Conservation (phyloP, 1,140 invertebrate species). For the Hermetia illucens region DNA sequence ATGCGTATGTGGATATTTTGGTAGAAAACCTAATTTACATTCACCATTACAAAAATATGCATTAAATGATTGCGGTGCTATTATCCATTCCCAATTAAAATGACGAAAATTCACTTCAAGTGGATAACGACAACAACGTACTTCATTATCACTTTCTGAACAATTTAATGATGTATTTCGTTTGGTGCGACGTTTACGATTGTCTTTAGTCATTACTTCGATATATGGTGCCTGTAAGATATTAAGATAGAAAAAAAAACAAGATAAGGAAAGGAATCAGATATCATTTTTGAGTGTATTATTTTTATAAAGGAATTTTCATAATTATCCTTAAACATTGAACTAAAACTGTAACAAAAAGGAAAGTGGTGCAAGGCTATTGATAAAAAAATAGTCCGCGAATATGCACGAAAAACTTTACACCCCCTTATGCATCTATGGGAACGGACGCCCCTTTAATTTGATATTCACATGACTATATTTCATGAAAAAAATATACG, state of each 20-base stretch:
- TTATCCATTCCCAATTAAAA: conserved; percentile 97
- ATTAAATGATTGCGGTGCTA: conserved; percentile 88
- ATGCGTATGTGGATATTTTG: conserved; percentile 88
- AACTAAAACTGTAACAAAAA: not conserved
- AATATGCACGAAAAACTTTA: no score
- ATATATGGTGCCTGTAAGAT: conserved; percentile 65
- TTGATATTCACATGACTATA: no score
- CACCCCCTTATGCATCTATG: no score
- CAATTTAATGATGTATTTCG: conserved; percentile 37
- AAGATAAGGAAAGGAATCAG: not conserved
- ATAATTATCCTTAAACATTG: not conserved
- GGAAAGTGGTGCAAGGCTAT: not conserved
- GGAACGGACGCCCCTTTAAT: no score
- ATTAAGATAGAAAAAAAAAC: conserved; percentile 4
- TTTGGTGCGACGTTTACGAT: conserved; percentile 44
- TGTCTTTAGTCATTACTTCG: conserved; percentile 55
- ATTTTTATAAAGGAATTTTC: not conserved
- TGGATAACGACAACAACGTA: conserved; percentile 77
- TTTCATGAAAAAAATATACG: no score
- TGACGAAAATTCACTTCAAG: conserved; percentile 91
- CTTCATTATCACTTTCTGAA: conserved; percentile 41
- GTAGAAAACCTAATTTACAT: conserved; percentile 79
- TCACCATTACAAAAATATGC: conserved; percentile 95
- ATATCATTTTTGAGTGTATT: not conserved
- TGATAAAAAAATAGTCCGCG: not conserved